Evolutionary conservation across 2,113 vertebrate species (phyloP).

Genomic region (Podocnemis expansa): DNA sequence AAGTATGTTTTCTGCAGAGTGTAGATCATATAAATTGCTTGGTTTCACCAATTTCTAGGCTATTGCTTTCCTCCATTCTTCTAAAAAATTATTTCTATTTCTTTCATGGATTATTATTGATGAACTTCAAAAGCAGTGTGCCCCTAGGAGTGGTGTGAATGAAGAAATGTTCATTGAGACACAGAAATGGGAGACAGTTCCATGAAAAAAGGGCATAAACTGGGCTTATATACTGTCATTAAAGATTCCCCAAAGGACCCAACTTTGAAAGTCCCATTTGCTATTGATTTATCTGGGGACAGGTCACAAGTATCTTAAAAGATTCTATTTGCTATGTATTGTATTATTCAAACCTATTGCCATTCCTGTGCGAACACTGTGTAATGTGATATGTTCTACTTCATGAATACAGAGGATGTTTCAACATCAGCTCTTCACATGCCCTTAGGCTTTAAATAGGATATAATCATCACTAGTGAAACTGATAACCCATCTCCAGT

Average conservation of each 20-base stretch:
- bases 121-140: neutral
- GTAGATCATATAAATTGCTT: neutral
- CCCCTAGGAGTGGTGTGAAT: neutral
- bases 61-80: neutral
- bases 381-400: neutral
- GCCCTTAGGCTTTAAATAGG: neutral
- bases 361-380: neutral
- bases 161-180: neutral
- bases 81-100: neutral
- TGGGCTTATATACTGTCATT: neutral
- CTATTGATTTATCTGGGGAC: neutral
- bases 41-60: neutral
- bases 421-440: neutral
- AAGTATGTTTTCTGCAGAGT: neutral
- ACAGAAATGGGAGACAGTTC: neutral
- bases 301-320: neutral
- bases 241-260: neutral
- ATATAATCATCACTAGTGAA: slow-evolving; percentile 18
- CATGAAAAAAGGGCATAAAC: neutral
- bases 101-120: neutral
- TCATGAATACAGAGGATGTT: neutral
- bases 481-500: slow-evolving; percentile 5
- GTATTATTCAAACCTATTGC: slow-evolving; percentile 36
- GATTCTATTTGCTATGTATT: neutral
- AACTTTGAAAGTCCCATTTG: neutral